Evolutionary conservation across 2,888 invertebrate species (phyloP).

Genomic region (Hydrotaea diabolus): DNA sequence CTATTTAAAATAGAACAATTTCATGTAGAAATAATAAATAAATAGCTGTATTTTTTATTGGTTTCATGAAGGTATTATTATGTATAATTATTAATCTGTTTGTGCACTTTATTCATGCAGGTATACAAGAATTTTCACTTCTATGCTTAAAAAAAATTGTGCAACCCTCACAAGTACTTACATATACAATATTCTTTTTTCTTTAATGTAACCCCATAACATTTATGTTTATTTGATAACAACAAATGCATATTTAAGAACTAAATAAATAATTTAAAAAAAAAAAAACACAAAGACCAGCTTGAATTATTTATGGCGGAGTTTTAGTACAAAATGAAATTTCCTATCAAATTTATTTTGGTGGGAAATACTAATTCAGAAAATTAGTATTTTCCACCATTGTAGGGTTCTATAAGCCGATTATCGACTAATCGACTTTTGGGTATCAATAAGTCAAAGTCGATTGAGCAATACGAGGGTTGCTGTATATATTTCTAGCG

Average conservation of each 20-base stretch:
- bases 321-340: too few relatives aligned
- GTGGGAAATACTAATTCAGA: too few relatives aligned
- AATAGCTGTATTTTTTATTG: conserved; percentile 39
- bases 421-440: too few relatives aligned
- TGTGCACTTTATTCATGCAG: conserved; percentile 39
- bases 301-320: too few relatives aligned
- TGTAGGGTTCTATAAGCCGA: too few relatives aligned
- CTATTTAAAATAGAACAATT: conserved; percentile 42
- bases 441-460: too few relatives aligned
- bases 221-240: conserved; percentile 35
- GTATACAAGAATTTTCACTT: not conserved
- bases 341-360: too few relatives aligned
- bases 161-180: conserved; percentile 9
- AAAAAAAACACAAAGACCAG: not conserved
- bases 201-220: not conserved
- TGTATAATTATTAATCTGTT: conserved; percentile 31
- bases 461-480: too few relatives aligned
- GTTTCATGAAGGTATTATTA: conserved; percentile 18
- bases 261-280: conserved; percentile 31
- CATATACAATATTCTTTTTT: not conserved
- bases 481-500: too few relatives aligned
- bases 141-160: not conserved
- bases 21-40: conserved; percentile 22
- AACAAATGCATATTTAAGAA: conserved; percentile 29
- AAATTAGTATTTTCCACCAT: too few relatives aligned